Conservation (phyloP, 2,797 vertebrate species). For the Sphaeramia orbicularis region DNA sequence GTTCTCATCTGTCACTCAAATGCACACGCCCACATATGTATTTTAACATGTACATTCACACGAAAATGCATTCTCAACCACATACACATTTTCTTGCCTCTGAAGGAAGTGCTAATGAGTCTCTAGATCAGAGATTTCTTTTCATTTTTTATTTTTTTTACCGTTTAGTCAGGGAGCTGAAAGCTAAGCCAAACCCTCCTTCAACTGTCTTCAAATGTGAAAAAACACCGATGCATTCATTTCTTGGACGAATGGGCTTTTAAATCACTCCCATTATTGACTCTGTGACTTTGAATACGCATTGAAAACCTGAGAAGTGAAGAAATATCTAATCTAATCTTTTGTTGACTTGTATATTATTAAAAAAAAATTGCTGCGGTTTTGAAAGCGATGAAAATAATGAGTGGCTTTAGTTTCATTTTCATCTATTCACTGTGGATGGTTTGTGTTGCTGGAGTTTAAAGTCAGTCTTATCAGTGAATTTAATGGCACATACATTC, state of each 20-base stretch:
- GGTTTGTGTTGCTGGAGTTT: background rate
- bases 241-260: no score
- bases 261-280: no score
- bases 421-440: background rate
- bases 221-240: background rate
- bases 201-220: background rate
- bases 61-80: background rate
- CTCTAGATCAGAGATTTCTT: background rate
- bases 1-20: background rate
- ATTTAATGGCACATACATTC: background rate
- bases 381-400: no score
- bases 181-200: slow-evolving; percentile 1
- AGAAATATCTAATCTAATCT: no score
- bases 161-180: slow-evolving; percentile 11
- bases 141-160: background rate
- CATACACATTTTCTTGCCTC: background rate
- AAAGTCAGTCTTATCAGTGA: background rate
- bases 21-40: background rate
- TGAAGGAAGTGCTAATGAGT: slow-evolving; percentile 37
- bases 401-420: background rate
- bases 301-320: no score
- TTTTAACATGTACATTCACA: slow-evolving; percentile 16
- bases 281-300: no score
- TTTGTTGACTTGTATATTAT: no score
- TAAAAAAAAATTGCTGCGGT: no score